These are phyloP conservation scores for Parapsyche elsis DNA, from an alignment of 1,140 invertebrate genomes.

Conservation along the genomic window DNA sequence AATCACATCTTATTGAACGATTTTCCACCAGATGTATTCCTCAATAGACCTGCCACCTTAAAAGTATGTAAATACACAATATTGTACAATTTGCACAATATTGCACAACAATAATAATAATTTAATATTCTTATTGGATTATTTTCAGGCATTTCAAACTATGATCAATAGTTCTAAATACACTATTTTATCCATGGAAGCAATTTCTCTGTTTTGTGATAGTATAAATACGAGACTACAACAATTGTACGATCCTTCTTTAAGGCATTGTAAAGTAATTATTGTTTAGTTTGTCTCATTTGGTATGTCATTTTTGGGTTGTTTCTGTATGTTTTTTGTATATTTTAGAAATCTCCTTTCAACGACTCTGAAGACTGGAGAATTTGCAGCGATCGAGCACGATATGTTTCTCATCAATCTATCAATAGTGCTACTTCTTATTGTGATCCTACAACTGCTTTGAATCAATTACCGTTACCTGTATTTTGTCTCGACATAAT, in stretches of 20 bases:
- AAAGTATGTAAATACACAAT: conserved; percentile 66
- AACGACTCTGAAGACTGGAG: neutral
- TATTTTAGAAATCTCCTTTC: neutral
- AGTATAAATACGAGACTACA: conserved; percentile 44
- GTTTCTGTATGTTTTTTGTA: neutral
- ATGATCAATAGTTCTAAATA: conserved; percentile 29
- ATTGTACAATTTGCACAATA: neutral
- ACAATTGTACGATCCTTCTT: conserved; percentile 44
- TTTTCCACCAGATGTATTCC: conserved; percentile 77
- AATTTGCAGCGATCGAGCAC: neutral
- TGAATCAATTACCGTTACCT: conserved; percentile 66
- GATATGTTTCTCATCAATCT: too few relatives aligned
- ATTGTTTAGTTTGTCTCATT: neutral
- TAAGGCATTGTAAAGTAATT: conserved; percentile 43
- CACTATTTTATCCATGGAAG: conserved; percentile 42
- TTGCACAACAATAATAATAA: too few relatives aligned
- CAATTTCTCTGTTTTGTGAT: conserved; percentile 36
- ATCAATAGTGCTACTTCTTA: neutral
- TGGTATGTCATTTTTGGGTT: neutral
- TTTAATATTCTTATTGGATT: conserved; percentile 18
- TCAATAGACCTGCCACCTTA: conserved; percentile 73
- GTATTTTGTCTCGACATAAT: conserved; percentile 67
- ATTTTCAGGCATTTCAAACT: conserved; percentile 39
- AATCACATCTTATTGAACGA: conserved; percentile 74
- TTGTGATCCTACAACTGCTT: conserved; percentile 15